Evolutionary conservation across 2,888 invertebrate genomes (phyloP), one percentile per base, ranked within the genome.

Genomic region (Julus scandinavius): DNA sequence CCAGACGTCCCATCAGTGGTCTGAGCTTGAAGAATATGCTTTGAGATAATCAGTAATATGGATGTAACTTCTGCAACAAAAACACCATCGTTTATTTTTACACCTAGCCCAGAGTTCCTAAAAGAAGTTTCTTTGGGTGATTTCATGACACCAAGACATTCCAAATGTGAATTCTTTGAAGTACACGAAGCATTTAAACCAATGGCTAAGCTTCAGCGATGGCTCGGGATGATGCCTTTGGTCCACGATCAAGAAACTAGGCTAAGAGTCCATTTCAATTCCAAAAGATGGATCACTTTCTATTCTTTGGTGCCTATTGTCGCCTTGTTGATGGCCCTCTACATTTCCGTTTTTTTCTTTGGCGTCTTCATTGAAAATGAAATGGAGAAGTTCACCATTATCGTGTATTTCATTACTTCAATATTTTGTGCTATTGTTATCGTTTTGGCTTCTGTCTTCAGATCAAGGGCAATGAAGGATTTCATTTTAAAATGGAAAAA

Each of bases 181-280:
- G 4, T 86, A 5, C 49, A 86, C 54, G 49, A 20, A 20, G 49
- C 29, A 20, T 87, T 87, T 40, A 1, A 4, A 9, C 54, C 58
- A 29, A 11, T 87, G 54, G 29, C 20, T 11, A 20, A 11, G 29
- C 11, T 87, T 11, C 13, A 29, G 13, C 50, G 58, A n/a, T 29
- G 45, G 20, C 13, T 87, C 7, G 87, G 87, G 20, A 87, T 87
- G 87, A 15, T 87, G 20, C 87, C 87, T 11, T 40, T 87, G 50
- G n/a, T 29, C 38, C 15, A 49, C 29, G 87, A 58, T 38, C 11
- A 45, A 17, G 29, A 50, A 29, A 84, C 84, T 13, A 29, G 84
- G 41, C 9, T 29, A 49, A 54, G 20, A 38, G n/a, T 87, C 15
- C 13, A 17, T 17, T 87, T 54, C 54, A 58, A 4, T 11, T 15